Conservation (phyloP, 2,888 invertebrate genomes). For the Andrena bucephala region DNA sequence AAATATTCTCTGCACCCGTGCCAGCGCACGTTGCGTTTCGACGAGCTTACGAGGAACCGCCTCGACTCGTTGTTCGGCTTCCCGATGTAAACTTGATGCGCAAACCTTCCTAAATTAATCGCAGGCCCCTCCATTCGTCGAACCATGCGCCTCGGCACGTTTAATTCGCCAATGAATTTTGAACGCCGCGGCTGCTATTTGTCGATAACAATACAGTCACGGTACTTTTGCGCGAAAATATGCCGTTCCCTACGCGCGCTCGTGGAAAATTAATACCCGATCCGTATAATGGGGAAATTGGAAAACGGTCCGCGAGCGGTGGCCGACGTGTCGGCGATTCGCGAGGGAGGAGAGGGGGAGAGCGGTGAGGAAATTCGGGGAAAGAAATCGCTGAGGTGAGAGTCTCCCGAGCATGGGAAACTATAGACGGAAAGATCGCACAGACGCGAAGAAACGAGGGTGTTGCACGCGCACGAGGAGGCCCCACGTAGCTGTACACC, state of each 20-base stretch:
- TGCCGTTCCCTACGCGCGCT: background rate
- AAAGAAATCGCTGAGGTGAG: background rate
- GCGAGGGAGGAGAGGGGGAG: background rate
- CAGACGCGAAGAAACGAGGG: constrained; percentile 53
- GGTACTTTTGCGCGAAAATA: constrained; percentile 38
- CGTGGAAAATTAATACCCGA: background rate
- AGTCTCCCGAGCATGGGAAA: background rate
- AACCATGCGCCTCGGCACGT: constrained; percentile 45
- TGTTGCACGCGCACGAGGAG: constrained; percentile 60
- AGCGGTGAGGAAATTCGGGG: background rate
- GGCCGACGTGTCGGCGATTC: background rate
- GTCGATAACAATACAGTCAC: constrained; percentile 50
- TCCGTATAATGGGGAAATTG: background rate
- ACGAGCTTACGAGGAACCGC: constrained; percentile 19
- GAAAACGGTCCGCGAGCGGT: background rate
- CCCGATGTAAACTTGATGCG: constrained; percentile 69
- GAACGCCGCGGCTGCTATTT: constrained; percentile 30
- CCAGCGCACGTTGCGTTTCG: constrained; percentile 14
- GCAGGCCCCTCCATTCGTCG: constrained; percentile 42
- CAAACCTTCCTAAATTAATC: constrained; percentile 70
- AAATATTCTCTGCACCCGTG: background rate
- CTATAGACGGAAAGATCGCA: background rate
- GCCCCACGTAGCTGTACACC: constrained; percentile 56
- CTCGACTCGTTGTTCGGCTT: constrained; percentile 27
- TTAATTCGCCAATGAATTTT: constrained; percentile 66